These are phyloP conservation scores for Zosterops pallidus DNA, from an alignment of 2,113 vertebrate species.

Conservation along the genomic window DNA sequence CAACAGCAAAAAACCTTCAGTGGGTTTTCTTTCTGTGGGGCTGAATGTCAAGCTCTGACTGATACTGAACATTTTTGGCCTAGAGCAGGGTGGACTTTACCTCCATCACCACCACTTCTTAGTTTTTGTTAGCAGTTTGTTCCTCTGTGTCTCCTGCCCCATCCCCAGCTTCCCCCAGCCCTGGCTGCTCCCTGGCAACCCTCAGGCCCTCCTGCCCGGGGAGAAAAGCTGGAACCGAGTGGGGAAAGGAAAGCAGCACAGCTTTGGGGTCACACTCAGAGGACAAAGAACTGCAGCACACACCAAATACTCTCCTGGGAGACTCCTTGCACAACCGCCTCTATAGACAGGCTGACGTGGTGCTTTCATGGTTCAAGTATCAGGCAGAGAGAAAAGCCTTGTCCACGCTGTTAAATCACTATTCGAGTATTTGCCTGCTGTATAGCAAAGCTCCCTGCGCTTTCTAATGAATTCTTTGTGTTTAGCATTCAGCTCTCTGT, in stretches of 20 bases:
- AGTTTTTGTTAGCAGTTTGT: background rate
- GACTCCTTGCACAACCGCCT: slow-evolving; percentile 20
- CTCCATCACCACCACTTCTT: background rate
- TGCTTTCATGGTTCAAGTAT: background rate
- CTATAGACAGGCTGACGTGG: background rate
- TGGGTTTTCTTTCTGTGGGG: background rate
- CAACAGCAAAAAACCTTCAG: background rate
- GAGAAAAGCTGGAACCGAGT: background rate
- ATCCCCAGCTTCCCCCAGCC: background rate
- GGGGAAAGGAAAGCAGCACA: background rate
- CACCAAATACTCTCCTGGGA: background rate
- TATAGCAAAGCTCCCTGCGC: background rate
- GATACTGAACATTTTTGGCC: background rate
- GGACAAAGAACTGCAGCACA: slow-evolving; percentile 20
- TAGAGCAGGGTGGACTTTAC: background rate
- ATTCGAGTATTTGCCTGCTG: background rate
- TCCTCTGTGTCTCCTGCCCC: background rate
- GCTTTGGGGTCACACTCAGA: background rate
- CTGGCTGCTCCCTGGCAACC: background rate
- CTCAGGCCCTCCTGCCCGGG: background rate
- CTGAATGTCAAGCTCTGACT: background rate
- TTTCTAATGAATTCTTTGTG: slow-evolving; percentile 45
- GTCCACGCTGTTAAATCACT: background rate
- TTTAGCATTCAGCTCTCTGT: slow-evolving; percentile 34
- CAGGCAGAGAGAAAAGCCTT: background rate